A percentile compares a stretch with the other conserved stretches of the same genome.
These are phyloP conservation scores for Temnothorax unifasciatus DNA, from an alignment of 2,888 invertebrate genomes.

Conservation along the genomic window DNA sequence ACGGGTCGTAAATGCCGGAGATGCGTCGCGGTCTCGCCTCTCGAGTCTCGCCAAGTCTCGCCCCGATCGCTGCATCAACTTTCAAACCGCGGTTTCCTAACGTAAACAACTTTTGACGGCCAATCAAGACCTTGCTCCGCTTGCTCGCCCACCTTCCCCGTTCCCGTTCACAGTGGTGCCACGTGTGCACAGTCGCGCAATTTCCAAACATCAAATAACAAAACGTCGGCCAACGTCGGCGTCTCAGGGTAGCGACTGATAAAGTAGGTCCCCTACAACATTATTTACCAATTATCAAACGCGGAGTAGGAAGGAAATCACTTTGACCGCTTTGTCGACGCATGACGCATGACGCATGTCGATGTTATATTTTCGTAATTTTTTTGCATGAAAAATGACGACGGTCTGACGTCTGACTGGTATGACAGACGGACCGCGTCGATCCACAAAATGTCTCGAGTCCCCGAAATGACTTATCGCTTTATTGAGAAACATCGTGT, in stretches of 20 bases:
- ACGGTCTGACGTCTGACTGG: no score
- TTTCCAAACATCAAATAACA: background rate
- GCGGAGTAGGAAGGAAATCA: background rate
- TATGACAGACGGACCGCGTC: background rate
- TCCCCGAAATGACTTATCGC: background rate
- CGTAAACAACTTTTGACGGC: slow-evolving; percentile 75
- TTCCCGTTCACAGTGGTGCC: slow-evolving; percentile 49
- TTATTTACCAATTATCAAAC: background rate
- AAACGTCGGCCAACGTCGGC: background rate
- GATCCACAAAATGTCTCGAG: slow-evolving; percentile 10
- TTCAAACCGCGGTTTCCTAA: slow-evolving; percentile 71
- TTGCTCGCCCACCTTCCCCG: slow-evolving; percentile 7
- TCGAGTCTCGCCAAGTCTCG: no score
- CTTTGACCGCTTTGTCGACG: background rate
- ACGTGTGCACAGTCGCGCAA: background rate
- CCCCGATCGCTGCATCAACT: slow-evolving; percentile 59
- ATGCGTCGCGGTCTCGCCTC: slow-evolving; percentile 4
- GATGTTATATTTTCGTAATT: no score
- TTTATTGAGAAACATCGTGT: background rate
- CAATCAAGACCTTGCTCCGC: slow-evolving; percentile 64
- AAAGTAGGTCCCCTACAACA: background rate
- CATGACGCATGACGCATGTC: no score
- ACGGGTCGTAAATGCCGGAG: slow-evolving; percentile 17
- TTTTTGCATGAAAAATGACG: background rate
- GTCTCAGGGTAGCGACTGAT: background rate